Conservation (phyloP, 2,888 invertebrate genomes). For the Spilosoma lubricipeda region DNA sequence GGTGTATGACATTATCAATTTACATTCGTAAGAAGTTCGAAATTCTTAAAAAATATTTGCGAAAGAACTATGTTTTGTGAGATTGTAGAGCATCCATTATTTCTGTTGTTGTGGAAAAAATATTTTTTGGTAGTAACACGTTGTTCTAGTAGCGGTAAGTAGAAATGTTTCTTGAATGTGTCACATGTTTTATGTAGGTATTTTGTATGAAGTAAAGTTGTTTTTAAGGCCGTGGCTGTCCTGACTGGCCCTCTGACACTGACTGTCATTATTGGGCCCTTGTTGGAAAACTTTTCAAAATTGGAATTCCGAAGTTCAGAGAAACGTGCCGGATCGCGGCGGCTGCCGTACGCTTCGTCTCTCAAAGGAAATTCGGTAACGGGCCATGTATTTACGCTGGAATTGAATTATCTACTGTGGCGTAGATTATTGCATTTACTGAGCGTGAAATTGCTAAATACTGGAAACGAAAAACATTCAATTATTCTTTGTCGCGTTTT, state of each 20-base stretch:
- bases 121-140: not conserved
- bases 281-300: conserved; percentile 85
- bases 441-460: conserved; percentile 79
- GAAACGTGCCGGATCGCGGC: conserved; percentile 80
- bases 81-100: not conserved
- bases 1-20: not conserved
- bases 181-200: conserved; percentile 34
- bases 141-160: not conserved
- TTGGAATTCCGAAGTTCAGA: conserved; percentile 85
- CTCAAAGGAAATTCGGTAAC: conserved; percentile 85
- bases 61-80: too few relatives aligned
- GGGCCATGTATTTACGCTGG: conserved; percentile 79
- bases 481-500: conserved; percentile 48
- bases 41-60: not conserved
- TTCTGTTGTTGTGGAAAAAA: not conserved
- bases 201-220: conserved; percentile 56
- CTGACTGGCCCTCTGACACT: conserved; percentile 78
- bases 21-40: not conserved
- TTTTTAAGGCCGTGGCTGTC: conserved; percentile 61
- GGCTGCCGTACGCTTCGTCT: conserved; percentile 77
- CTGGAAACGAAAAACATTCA: conserved; percentile 62
- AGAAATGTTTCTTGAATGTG: conserved; percentile 17
- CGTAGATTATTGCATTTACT: conserved; percentile 80
- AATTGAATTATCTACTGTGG: conserved; percentile 82
- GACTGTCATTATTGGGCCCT: conserved; percentile 82